Conservation (phyloP, 2,113 vertebrate species). For the Jaculus jaculus region DNA sequence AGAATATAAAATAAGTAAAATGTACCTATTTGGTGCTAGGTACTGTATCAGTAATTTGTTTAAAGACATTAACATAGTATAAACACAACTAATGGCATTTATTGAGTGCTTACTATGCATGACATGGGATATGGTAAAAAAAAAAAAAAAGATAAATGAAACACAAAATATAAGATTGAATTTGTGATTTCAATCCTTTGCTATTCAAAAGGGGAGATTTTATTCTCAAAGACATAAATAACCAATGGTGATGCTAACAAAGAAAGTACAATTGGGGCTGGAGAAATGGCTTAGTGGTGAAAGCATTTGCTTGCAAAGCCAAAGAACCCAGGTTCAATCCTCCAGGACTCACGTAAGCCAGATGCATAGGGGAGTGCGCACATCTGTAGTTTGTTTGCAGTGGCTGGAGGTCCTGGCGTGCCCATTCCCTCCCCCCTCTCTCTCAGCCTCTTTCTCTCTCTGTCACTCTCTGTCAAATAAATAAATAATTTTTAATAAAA, state of each 20-base stretch:
- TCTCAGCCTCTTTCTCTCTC: no score
- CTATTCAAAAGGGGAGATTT: not conserved
- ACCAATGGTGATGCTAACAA: not conserved
- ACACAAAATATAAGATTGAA: not conserved
- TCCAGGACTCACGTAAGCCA: no score
- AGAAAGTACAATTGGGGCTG: no score
- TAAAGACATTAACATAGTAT: not conserved
- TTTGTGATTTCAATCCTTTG: not conserved
- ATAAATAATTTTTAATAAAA: no score
- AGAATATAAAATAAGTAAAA: not conserved
- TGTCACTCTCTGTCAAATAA: no score
- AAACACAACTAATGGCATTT: not conserved
- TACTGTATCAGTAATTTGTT: not conserved
- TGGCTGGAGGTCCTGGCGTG: no score
- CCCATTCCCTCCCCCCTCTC: no score
- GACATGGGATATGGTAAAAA: not conserved
- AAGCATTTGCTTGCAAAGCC: no score
- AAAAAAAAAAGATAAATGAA: not conserved
- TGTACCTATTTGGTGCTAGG: not conserved
- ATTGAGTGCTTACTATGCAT: not conserved
- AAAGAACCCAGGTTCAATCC: no score
- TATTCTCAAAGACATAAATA: not conserved
- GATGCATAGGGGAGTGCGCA: no score
- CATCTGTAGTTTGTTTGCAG: no score
- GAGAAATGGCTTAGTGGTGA: no score